Evolutionary conservation across 2,113 vertebrate genomes (phyloP).

Genomic region (Aphyosemion australe): DNA sequence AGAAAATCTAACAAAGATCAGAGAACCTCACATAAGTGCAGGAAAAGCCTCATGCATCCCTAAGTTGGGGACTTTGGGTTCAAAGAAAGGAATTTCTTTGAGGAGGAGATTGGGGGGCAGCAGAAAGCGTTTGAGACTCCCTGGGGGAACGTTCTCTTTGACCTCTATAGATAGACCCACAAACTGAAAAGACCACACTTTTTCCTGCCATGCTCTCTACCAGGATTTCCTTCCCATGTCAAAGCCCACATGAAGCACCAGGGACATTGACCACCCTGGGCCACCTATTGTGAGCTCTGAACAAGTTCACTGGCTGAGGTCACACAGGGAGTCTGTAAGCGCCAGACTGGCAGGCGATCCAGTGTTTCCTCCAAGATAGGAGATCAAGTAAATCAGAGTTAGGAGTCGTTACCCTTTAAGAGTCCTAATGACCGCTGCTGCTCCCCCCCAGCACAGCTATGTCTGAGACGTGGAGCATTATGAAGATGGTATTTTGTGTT

Average conservation of each 20-base stretch:
- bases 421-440: constrained; percentile 72
- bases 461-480: constrained; percentile 61
- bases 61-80: constrained; percentile 1
- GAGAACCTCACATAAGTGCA: constrained; percentile 1
- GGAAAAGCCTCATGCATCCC: background rate
- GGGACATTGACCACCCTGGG: constrained; percentile 61
- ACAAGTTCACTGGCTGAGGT: constrained; percentile 72
- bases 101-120: constrained; percentile 29
- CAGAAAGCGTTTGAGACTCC: constrained; percentile 30
- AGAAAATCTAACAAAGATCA: background rate
- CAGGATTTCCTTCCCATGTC: constrained; percentile 80
- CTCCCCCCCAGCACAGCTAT: constrained; percentile 39
- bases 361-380: constrained; percentile 81
- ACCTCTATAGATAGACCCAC: constrained; percentile 71
- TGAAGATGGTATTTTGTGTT: constrained; percentile 65
- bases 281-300: constrained; percentile 78
- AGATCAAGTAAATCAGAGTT: constrained; percentile 83
- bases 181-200: constrained; percentile 63
- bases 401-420: constrained; percentile 75
- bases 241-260: constrained; percentile 57
- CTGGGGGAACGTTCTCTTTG: constrained; percentile 44
- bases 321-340: constrained; percentile 73
- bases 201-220: constrained; percentile 66
- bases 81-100: constrained; percentile 61
- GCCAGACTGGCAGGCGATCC: constrained; percentile 85